Base-by-base conservation (phyloP, 2,113 vertebrate species). In the Silurus asotus region DNA sequence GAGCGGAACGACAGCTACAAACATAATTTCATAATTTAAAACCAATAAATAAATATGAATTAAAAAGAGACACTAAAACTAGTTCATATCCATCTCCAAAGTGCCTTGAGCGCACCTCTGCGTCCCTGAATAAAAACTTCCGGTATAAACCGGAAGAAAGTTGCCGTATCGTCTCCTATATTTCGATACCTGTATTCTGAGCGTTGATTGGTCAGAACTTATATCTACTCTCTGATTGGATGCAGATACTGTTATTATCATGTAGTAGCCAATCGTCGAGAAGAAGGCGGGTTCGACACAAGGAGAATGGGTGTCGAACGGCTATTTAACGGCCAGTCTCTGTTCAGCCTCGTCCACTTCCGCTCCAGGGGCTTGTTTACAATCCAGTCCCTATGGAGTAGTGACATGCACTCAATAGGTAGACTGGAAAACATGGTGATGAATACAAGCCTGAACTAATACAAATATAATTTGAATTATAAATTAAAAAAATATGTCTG, bases 61-160 rank as follows among this genome's bases (percentile, higher is more conserved):
- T 37, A 69, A 25, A 58, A 3, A 1, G 48, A 20, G 0, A 56
- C 11, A 19, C 3, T 59, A 48, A 19, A 2, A 11, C 11, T 20
- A 14, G 9, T 5, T 15, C 9, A 67, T 1, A 67, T 4, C 62
- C 25, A 37, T 53, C 25, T 53, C 11, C 5, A 65, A 45, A 2
- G 15, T 2, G 11, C 53, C 9, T 15, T 11, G n/a, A 15, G 49
- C 49, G 8, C 56, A 45, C 20, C 10, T 37, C n/a, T 67, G 51
- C 23, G 58, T 58, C 45, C 74, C 80, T 67, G 65, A 79, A 72
- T 83, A 25, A 87, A 87, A 89, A 89, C 86, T 89, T 87, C 86
- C 88, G 77, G 20, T 56, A 51, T 48, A 79, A 20, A 83, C 83
- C 74, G 86, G 88, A 89, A 77, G 53, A 37, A 37, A 37, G 37